These are phyloP conservation scores for Acanthurus lineatus DNA, from an alignment of 2,797 vertebrate species.

Conservation along the genomic window DNA sequence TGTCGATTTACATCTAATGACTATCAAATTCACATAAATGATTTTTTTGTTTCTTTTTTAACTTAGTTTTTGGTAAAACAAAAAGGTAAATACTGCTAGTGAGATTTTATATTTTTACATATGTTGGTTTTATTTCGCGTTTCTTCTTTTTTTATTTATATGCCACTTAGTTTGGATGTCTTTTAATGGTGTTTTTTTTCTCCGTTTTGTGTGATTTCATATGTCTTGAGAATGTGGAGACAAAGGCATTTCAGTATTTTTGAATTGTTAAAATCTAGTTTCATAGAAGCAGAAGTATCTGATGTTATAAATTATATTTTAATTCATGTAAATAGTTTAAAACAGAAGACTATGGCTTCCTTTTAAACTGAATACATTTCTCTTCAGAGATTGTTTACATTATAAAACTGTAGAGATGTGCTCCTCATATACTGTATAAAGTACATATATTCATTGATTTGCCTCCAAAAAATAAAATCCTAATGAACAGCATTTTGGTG, in stretches of 20 bases:
- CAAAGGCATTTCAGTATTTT: constrained; percentile 99
- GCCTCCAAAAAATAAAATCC: constrained; percentile 94
- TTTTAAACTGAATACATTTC: constrained; percentile 95
- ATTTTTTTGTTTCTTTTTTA: constrained; percentile 81
- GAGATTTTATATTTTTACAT: constrained; percentile 93
- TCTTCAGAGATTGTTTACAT: constrained; percentile 99
- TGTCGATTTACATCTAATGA: constrained; percentile 86
- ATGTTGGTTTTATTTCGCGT: constrained; percentile 85
- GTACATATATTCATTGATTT: constrained; percentile 94
- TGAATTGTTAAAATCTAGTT: constrained; percentile 99
- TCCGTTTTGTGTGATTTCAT: constrained; percentile 95
- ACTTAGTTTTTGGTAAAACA: constrained; percentile 86
- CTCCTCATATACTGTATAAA: constrained; percentile 99
- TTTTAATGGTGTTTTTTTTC: constrained; percentile 88
- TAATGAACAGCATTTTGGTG: constrained; percentile 80
- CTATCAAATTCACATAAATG: constrained; percentile 85
- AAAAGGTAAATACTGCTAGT: constrained; percentile 86
- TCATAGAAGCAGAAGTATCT: constrained; percentile 98
- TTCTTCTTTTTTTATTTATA: constrained; percentile 92
- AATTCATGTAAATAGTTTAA: constrained; percentile 99
- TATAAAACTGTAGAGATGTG: constrained; percentile 99
- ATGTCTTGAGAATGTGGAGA: constrained; percentile 89
- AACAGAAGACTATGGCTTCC: constrained; percentile 93
- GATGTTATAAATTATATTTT: constrained; percentile 99
- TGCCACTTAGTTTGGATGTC: constrained; percentile 93